Percentiles rank a stretch among this genome's conserved stretches.
These are phyloP conservation scores for Tipula vernalis DNA, from an alignment of 2,888 invertebrate genomes.

Conservation along the genomic window DNA sequence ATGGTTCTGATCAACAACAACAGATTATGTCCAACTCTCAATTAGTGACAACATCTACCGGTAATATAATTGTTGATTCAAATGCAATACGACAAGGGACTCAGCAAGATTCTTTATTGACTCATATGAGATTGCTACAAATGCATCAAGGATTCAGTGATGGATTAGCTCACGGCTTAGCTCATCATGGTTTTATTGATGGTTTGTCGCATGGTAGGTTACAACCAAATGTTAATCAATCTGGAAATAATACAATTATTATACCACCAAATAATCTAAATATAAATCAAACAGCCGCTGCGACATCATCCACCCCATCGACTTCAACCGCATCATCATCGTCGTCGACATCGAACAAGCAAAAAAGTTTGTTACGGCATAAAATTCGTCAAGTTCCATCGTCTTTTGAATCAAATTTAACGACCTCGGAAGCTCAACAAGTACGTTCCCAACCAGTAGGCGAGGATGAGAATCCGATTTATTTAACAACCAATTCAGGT, in stretches of 20 bases:
- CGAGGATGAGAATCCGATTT: slow-evolving; percentile 27
- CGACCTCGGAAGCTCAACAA: slow-evolving; percentile 23
- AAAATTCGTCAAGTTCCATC: slow-evolving; percentile 31
- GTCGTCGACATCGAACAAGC: slow-evolving; percentile 15
- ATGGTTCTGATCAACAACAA: slow-evolving; percentile 28
- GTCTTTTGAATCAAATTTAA: slow-evolving; percentile 27
- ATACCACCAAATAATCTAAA: not conserved
- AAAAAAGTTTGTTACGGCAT: slow-evolving; percentile 27
- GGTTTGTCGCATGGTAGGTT: slow-evolving; percentile 18
- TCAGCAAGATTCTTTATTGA: slow-evolving; percentile 24
- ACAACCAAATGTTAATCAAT: slow-evolving; percentile 28
- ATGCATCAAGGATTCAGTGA: slow-evolving; percentile 33
- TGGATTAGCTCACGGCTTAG: slow-evolving; percentile 24
- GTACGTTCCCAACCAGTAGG: slow-evolving; percentile 39
- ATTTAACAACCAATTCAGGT: slow-evolving; percentile 4
- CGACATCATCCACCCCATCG: slow-evolving; percentile 20
- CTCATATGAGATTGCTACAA: slow-evolving; percentile 34
- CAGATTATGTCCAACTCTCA: not conserved
- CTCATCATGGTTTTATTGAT: slow-evolving; percentile 10
- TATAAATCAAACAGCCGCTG: slow-evolving; percentile 9
- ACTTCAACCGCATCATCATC: slow-evolving; percentile 16
- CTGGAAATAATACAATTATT: slow-evolving; percentile 14
- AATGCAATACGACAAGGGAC: slow-evolving; percentile 26
- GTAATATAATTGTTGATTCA: slow-evolving; percentile 31
- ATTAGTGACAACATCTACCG: slow-evolving; percentile 23